Evolutionary conservation across 2,113 vertebrate species (phyloP).

Genomic region (Chelonoidis abingdonii): DNA sequence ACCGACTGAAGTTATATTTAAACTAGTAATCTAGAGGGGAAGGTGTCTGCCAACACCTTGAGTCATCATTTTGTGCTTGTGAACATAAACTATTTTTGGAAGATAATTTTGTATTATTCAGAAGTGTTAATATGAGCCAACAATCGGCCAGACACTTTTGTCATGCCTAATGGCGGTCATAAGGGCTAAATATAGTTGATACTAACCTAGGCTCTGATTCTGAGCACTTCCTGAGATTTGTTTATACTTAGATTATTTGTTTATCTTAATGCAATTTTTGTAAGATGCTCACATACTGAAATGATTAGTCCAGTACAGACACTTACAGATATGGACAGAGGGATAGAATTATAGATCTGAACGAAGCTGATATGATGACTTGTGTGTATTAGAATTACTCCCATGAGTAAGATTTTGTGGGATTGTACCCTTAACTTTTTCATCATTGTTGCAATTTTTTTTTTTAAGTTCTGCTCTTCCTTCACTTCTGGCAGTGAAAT

Average conservation of each 20-base stretch:
- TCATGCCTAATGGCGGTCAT: rapidly evolving
- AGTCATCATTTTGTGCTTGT: slow-evolving; percentile 17
- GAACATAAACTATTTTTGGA: neutral
- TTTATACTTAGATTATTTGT: neutral
- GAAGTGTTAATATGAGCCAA: neutral
- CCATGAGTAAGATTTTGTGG: neutral
- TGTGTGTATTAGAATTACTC: rapidly evolving
- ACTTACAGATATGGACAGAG: rapidly evolving
- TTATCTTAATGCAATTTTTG: neutral
- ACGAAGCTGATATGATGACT: neutral
- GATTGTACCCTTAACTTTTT: neutral
- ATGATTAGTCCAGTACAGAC: neutral
- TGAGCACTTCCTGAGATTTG: neutral
- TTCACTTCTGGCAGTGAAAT: neutral
- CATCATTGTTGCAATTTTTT: neutral
- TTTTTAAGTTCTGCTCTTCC: neutral
- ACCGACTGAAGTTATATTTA: neutral
- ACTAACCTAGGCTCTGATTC: neutral
- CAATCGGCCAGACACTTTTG: neutral
- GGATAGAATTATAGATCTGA: neutral
- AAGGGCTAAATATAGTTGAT: neutral
- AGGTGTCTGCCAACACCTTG: neutral
- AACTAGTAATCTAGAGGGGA: neutral
- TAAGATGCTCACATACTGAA: neutral
- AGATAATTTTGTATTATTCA: slow-evolving; percentile 30